Percentiles rank a stretch among this genome's conserved stretches.
These are phyloP conservation scores for Lota lota DNA, from an alignment of 2,113 vertebrate genomes.

Conservation along the genomic window DNA sequence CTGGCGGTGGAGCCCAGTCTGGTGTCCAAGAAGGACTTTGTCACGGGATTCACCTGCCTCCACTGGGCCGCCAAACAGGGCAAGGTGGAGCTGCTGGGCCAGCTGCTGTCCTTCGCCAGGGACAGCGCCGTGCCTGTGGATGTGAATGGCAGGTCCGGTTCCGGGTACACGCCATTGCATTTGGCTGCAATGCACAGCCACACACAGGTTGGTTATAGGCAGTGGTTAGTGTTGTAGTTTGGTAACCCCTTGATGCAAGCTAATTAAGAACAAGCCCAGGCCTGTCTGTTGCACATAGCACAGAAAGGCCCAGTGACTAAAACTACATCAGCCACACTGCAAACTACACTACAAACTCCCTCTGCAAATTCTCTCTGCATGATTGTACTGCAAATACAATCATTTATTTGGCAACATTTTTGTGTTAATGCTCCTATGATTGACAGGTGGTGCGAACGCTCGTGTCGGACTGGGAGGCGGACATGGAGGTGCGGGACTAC, in stretches of 20 bases:
- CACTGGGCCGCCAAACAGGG: conserved; percentile 98
- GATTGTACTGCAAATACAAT: too few relatives aligned
- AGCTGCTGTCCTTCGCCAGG: conserved; percentile 83
- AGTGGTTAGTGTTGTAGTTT: too few relatives aligned
- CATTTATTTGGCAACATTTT: too few relatives aligned
- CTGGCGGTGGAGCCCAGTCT: conserved; percentile 83
- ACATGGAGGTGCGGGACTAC: conserved; percentile 89
- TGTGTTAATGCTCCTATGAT: background rate
- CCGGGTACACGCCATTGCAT: conserved; percentile 91
- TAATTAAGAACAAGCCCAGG: background rate
- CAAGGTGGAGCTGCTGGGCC: conserved; percentile 83
- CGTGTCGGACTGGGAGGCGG: conserved; percentile 88
- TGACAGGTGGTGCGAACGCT: conserved; percentile 84
- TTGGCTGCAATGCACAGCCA: conserved; percentile 94
- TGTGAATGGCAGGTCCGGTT: conserved; percentile 85
- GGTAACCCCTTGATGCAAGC: too few relatives aligned
- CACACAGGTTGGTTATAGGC: conserved; percentile 58
- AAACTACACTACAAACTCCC: background rate
- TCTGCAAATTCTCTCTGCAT: too few relatives aligned
- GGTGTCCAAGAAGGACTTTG: conserved; percentile 85
- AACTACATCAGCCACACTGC: background rate
- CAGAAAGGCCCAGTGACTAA: background rate
- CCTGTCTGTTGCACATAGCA: background rate
- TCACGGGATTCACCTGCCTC: conserved; percentile 92
- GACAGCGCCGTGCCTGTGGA: conserved; percentile 80